phyloP scores from a whole-genome alignment of 2,113 vertebrate genomes.

The Grallaria varia region DNA sequence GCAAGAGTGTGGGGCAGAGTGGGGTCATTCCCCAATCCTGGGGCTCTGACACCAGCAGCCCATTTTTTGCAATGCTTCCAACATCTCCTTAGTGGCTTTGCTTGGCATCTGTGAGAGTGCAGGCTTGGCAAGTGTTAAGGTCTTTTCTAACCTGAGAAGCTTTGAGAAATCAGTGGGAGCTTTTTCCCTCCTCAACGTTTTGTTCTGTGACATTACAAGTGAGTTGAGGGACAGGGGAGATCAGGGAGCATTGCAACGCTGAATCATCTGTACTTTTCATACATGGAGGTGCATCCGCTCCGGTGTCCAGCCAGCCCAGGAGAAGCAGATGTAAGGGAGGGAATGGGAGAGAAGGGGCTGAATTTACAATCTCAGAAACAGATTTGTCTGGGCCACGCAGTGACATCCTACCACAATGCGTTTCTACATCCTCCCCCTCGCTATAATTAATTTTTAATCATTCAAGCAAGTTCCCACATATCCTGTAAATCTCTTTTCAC shows the following conservation, averaged over 20 bases:
- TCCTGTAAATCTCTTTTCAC: constrained; percentile 48
- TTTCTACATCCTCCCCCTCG: constrained; percentile 33
- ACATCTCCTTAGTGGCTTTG: not conserved
- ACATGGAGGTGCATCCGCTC: not conserved
- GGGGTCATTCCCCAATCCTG: accelerated
- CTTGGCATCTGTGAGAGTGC: not conserved
- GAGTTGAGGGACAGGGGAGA: not conserved
- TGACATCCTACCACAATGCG: not conserved
- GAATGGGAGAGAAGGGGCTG: not conserved
- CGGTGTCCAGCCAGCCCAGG: not conserved
- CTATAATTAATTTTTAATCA: constrained; percentile 62
- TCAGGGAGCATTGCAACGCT: not conserved
- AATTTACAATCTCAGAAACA: not conserved
- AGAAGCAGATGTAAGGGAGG: not conserved
- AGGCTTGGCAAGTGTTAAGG: not conserved
- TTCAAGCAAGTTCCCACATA: constrained; percentile 64
- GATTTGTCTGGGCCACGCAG: not conserved
- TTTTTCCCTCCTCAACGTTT: not conserved
- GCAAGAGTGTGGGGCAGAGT: not conserved
- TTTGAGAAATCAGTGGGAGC: not conserved
- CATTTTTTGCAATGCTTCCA: not conserved
- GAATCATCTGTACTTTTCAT: not conserved
- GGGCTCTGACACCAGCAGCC: not conserved
- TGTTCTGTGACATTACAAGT: not conserved
- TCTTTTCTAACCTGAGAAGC: not conserved